Evolutionary conservation across 2,797 vertebrate species (phyloP).

Genomic region (Cichlasoma orientale): DNA sequence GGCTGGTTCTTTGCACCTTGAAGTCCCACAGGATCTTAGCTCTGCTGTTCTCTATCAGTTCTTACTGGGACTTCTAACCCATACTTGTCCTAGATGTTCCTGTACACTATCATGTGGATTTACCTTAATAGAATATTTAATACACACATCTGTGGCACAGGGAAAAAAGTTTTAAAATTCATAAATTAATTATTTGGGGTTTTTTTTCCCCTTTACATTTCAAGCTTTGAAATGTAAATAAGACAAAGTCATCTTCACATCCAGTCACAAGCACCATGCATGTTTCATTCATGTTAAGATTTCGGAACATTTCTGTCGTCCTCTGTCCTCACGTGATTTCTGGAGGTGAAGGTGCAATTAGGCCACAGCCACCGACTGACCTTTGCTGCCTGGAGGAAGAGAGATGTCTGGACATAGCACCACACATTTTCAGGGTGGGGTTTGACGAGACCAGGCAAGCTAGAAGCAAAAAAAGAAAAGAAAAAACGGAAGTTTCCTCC

Average conservation of each 20-base stretch:
- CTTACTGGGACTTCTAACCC: background rate
- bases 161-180: background rate
- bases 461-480: background rate
- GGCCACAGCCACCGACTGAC: slow-evolving; percentile 31
- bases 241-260: background rate
- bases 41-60: background rate
- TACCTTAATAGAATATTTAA: background rate
- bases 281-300: too few relatives aligned
- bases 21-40: background rate
- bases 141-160: background rate
- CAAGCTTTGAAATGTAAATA: background rate
- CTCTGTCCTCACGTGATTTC: background rate
- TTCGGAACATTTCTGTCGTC: background rate
- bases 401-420: slow-evolving; percentile 57
- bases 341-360: background rate
- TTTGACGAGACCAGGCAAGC: slow-evolving; percentile 27
- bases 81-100: background rate
- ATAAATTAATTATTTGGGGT: rapidly evolving
- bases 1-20: background rate
- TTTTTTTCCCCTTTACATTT: background rate
- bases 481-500: background rate
- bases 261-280: background rate
- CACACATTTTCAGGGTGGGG: slow-evolving; percentile 72
- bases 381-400: slow-evolving; percentile 30
- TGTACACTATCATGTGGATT: background rate